These are phyloP conservation scores for Liopterus haemorrhoidalis DNA, from an alignment of 2,888 invertebrate genomes.

Conservation along the genomic window DNA sequence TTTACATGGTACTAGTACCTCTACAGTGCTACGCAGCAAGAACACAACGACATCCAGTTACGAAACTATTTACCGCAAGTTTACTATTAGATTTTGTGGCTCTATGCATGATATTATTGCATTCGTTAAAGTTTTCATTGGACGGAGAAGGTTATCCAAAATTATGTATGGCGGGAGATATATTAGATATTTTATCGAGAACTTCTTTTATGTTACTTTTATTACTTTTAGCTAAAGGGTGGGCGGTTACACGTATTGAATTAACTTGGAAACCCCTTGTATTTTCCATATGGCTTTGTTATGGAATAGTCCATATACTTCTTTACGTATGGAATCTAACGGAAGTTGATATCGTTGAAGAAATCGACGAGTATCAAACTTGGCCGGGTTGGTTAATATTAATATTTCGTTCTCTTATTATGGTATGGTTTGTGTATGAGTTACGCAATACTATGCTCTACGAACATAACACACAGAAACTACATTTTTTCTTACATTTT, in stretches of 20 bases:
- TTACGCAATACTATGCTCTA: conserved; percentile 70
- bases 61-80: conserved; percentile 82
- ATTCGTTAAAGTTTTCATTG: conserved; percentile 82
- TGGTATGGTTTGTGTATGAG: conserved; percentile 82
- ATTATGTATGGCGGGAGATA: conserved; percentile 81
- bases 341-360: conserved; percentile 92
- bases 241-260: conserved; percentile 90
- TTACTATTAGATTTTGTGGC: conserved; percentile 80
- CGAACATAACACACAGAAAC: conserved; percentile 74
- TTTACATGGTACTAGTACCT: conserved; percentile 79
- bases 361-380: conserved; percentile 94
- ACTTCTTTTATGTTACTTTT: conserved; percentile 90
- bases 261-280: conserved; percentile 79
- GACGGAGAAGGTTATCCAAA: conserved; percentile 84
- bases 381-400: conserved; percentile 96
- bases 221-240: conserved; percentile 89
- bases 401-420: conserved; percentile 75
- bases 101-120: conserved; percentile 78
- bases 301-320: conserved; percentile 84
- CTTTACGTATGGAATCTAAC: conserved; percentile 97
- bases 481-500: conserved; percentile 91
- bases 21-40: conserved; percentile 87
- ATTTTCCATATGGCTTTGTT: conserved; percentile 84
- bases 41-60: conserved; percentile 85
- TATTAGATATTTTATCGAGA: conserved; percentile 88